These are phyloP conservation scores for Hyposoter didymator DNA, from an alignment of 2,888 invertebrate species.

Conservation along the genomic window DNA sequence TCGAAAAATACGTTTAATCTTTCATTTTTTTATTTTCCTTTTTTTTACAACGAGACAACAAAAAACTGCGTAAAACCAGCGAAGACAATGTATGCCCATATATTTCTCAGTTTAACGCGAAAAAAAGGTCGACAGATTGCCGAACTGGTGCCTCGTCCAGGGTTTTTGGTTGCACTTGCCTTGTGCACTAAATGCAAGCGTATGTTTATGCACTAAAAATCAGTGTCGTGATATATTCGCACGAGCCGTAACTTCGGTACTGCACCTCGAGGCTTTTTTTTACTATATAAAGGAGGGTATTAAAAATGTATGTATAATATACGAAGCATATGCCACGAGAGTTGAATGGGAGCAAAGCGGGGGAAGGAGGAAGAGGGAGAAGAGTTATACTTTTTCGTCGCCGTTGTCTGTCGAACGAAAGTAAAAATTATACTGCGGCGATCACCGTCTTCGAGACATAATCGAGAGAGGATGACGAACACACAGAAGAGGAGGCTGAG, in stretches of 20 bases:
- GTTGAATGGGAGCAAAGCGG: conserved; percentile 42
- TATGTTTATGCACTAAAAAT: conserved; percentile 20
- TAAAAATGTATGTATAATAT: conserved; percentile 31
- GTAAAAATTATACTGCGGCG: conserved; percentile 64
- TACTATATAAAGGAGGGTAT: conserved; percentile 17
- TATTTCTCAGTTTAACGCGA: neutral
- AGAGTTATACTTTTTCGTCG: conserved; percentile 52
- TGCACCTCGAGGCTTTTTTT: conserved; percentile 55
- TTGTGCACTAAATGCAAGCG: neutral
- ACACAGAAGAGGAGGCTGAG: conserved; percentile 10
- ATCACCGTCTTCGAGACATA: conserved; percentile 28
- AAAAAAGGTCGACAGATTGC: conserved; percentile 48
- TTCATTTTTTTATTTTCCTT: neutral
- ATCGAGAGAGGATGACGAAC: conserved; percentile 32
- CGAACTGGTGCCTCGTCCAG: conserved; percentile 50
- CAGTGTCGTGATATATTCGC: conserved; percentile 18
- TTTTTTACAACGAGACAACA: neutral
- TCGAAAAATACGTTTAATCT: neutral
- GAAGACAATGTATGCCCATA: conserved; percentile 48
- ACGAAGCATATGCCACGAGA: conserved; percentile 34
- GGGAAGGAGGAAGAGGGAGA: neutral
- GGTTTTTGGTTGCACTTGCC: conserved; percentile 24
- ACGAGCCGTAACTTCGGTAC: conserved; percentile 38
- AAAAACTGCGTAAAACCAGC: conserved; percentile 29
- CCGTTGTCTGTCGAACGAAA: conserved; percentile 66